Percentiles rank a stretch among this genome's conserved stretches.
Evolutionary conservation across 2,888 invertebrate genomes (phyloP).

Genomic region (Dicycla oo): DNA sequence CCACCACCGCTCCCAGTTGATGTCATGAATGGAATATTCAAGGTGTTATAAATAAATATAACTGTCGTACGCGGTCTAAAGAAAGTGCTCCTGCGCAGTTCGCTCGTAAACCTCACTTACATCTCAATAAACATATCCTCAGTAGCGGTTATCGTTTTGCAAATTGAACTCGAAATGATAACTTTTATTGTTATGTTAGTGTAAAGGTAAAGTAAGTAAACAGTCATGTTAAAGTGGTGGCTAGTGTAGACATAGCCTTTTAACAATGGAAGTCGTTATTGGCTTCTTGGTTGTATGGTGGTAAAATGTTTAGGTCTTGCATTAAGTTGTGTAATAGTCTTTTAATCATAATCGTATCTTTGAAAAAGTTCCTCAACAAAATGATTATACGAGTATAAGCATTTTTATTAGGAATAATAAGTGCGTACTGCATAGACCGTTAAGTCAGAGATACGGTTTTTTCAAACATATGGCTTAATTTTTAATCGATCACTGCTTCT

Average conservation of each 20-base stretch:
- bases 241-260: conserved; percentile 2
- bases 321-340: background rate
- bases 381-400: too few relatives aligned
- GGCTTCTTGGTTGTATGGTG: background rate
- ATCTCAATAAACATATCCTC: conserved; percentile 84
- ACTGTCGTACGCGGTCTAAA: conserved; percentile 79
- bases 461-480: background rate
- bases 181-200: conserved; percentile 50
- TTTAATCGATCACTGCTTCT: background rate
- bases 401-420: background rate
- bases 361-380: too few relatives aligned
- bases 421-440: background rate
- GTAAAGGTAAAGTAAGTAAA: conserved; percentile 21
- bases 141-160: conserved; percentile 68
- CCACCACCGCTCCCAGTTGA: conserved; percentile 53
- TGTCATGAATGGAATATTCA: conserved; percentile 75
- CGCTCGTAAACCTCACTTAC: conserved; percentile 81
- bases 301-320: background rate
- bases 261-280: conserved; percentile 26
- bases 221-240: conserved; percentile 9
- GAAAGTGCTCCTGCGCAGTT: conserved; percentile 77
- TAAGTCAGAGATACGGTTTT: background rate
- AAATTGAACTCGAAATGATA: conserved; percentile 62
- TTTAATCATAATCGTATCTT: background rate
- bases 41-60: conserved; percentile 85